Evolutionary conservation across 2,797 vertebrate species (phyloP).

Genomic region (Tinamus major): DNA sequence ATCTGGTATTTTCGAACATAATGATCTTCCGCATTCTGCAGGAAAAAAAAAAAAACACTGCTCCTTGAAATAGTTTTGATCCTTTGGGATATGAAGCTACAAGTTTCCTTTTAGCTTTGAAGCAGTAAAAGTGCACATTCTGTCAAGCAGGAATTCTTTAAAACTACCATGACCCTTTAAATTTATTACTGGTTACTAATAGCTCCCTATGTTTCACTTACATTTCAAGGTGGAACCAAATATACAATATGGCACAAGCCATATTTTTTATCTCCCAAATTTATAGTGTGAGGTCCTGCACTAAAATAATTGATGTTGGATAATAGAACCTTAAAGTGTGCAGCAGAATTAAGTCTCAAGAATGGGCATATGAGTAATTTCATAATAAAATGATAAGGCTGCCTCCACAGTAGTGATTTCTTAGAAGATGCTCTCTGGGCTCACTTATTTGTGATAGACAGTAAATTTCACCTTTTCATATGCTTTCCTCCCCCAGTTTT

Average conservation of each 20-base stretch:
- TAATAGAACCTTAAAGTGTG: constrained; percentile 10
- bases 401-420: background rate
- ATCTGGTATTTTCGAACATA: background rate
- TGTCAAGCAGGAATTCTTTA: background rate
- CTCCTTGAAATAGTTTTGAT: background rate
- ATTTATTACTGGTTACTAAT: constrained; percentile 11
- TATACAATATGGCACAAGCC: background rate
- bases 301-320: constrained; percentile 36
- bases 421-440: background rate
- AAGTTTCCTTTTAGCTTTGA: background rate
- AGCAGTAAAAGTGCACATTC: background rate
- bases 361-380: constrained; percentile 29
- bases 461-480: constrained; percentile 19
- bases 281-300: background rate
- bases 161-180: background rate
- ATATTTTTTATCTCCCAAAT: constrained; percentile 4
- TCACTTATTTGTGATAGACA: constrained; percentile 35
- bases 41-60: background rate
- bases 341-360: constrained; percentile 47
- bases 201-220: background rate
- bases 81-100: background rate
- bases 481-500: background rate
- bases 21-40: accelerated
- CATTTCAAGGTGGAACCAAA: constrained; percentile 3
- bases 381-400: constrained; percentile 29